Conservation (phyloP, 2,888 invertebrate genomes). For the Cynaeus angustus region DNA sequence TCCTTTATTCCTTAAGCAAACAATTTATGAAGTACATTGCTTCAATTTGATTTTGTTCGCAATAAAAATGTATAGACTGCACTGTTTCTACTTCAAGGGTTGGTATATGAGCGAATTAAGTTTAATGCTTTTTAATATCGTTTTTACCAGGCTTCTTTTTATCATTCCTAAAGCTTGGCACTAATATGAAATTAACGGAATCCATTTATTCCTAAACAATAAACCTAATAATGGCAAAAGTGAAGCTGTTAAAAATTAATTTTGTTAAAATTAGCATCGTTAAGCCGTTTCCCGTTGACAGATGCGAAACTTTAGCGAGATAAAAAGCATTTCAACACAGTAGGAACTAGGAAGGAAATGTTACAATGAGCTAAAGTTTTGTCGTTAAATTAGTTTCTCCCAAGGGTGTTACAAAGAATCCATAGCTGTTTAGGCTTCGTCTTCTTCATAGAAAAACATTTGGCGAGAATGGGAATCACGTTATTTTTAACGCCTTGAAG, state of each 20-base stretch:
- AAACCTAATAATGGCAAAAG: slow-evolving; percentile 30
- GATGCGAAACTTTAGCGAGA: slow-evolving; percentile 45
- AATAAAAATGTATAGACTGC: background rate
- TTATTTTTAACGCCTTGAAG: slow-evolving; percentile 14
- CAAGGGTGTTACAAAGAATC: slow-evolving; percentile 50
- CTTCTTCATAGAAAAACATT: slow-evolving; percentile 32
- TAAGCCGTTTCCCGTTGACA: slow-evolving; percentile 44
- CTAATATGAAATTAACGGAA: slow-evolving; percentile 15
- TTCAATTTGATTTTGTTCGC: background rate
- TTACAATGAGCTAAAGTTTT: slow-evolving; percentile 59
- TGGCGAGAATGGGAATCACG: slow-evolving; percentile 20
- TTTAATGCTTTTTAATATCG: slow-evolving; percentile 34
- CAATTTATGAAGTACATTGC: no score
- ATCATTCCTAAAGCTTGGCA: slow-evolving; percentile 8
- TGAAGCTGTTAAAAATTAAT: slow-evolving; percentile 47
- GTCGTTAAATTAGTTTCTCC: slow-evolving; percentile 61
- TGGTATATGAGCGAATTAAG: slow-evolving; percentile 32
- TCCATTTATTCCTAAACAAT: slow-evolving; percentile 25
- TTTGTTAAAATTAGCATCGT: slow-evolving; percentile 46
- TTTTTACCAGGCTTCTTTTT: slow-evolving; percentile 26
- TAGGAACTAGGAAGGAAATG: slow-evolving; percentile 52
- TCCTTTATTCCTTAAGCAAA: background rate
- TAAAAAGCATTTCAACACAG: slow-evolving; percentile 56
- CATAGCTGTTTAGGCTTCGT: slow-evolving; percentile 40
- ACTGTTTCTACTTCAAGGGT: slow-evolving; percentile 22